Evolutionary conservation across 2,888 invertebrate species (phyloP).

Genomic region (Cheilosia urbana): DNA sequence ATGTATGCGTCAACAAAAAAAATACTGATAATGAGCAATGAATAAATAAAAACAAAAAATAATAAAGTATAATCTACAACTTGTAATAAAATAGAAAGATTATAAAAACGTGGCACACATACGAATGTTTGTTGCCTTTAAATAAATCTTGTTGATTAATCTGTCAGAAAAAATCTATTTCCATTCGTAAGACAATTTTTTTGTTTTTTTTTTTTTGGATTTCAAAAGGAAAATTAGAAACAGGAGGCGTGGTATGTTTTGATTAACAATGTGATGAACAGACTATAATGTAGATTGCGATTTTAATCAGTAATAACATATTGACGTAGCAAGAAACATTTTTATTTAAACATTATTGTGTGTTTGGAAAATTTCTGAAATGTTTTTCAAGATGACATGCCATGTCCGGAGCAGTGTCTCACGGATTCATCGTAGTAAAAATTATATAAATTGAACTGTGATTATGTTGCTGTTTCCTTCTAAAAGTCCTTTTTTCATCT

Average conservation of each 20-base stretch:
- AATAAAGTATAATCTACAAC: no score
- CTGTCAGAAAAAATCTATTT: constrained; percentile 15
- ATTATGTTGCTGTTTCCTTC: no score
- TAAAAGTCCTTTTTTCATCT: no score
- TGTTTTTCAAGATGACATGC: neutral
- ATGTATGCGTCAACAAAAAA: no score
- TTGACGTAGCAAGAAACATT: neutral
- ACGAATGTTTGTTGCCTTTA: neutral
- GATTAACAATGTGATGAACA: constrained; percentile 2
- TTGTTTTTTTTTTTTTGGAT: neutral
- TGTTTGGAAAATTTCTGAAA: neutral
- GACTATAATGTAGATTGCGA: neutral
- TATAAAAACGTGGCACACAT: neutral
- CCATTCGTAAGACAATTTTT: neutral
- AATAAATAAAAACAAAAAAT: no score
- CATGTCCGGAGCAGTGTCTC: neutral
- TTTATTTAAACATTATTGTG: neutral
- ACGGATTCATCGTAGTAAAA: neutral
- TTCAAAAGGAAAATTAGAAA: neutral
- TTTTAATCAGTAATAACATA: neutral
- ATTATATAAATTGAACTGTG: neutral
- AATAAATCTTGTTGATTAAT: neutral
- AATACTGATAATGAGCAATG: no score
- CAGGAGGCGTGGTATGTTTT: neutral
- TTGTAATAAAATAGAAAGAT: no score